phyloP scores from a whole-genome alignment of 1,140 invertebrate genomes.

The Nylanderia fulva region DNA sequence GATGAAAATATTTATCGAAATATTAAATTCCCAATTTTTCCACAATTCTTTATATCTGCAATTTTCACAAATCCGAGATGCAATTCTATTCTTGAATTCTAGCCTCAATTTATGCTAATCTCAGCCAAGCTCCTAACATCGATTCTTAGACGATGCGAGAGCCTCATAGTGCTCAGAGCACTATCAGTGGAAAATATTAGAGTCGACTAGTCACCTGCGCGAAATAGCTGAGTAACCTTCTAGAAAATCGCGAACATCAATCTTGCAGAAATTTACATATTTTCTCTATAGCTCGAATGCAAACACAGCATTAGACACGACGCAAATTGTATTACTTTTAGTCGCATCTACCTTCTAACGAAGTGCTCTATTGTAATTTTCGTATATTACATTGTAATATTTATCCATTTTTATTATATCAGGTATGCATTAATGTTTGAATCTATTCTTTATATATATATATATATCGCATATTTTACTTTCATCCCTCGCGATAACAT shows the following conservation, averaged over 20 bases:
- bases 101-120: neutral
- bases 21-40: neutral
- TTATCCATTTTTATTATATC: neutral
- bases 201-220: constrained; percentile 70
- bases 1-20: neutral
- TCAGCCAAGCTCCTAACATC: constrained; percentile 25
- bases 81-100: constrained; percentile 6
- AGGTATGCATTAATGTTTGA: neutral
- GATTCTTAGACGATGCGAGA: constrained; percentile 46
- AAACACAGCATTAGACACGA: constrained; percentile 6
- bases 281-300: neutral
- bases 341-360: neutral
- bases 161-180: constrained; percentile 51
- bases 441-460: neutral
- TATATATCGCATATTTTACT: neutral
- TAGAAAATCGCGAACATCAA: constrained; percentile 51
- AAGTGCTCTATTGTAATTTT: neutral
- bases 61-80: neutral
- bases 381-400: neutral
- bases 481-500: neutral
- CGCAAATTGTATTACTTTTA: constrained; percentile 27
- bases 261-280: constrained; percentile 44
- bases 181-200: constrained; percentile 73
- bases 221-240: constrained; percentile 44
- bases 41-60: neutral